These are phyloP conservation scores for Diachasma alloeum DNA, from an alignment of 1,140 invertebrate species.

Conservation along the genomic window DNA sequence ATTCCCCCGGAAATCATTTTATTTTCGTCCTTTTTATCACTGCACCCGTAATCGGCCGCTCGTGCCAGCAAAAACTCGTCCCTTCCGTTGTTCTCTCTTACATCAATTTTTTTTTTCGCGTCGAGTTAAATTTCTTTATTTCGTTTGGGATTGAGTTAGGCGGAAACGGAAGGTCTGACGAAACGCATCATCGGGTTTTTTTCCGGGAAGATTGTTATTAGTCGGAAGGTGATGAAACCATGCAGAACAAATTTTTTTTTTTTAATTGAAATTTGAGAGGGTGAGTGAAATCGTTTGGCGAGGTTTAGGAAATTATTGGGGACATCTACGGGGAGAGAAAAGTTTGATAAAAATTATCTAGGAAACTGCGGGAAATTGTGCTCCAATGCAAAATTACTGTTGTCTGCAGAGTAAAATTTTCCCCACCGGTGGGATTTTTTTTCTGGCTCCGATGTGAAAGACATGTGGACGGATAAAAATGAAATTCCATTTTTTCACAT, in stretches of 20 bases:
- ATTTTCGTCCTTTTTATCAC: conserved; percentile 46
- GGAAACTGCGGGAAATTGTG: no score
- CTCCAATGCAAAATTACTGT: no score
- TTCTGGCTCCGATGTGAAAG: no score
- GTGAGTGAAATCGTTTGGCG: no score
- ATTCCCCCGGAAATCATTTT: conserved; percentile 45
- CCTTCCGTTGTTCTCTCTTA: conserved; percentile 3
- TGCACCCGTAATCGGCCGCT: conserved; percentile 29
- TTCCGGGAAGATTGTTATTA: conserved; percentile 22
- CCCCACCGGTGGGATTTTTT: no score
- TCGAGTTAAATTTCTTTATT: conserved; percentile 1
- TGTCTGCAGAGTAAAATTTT: no score
- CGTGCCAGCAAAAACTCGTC: conserved; percentile 11
- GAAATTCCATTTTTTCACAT: no score
- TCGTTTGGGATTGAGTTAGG: not conserved
- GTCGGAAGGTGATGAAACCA: not conserved
- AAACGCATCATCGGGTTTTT: conserved; percentile 30
- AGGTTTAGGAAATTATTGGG: no score
- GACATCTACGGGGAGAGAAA: no score
- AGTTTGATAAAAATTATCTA: no score
- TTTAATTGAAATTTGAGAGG: no score
- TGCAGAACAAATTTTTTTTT: not conserved
- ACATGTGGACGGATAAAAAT: no score
- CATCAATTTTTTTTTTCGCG: not conserved
- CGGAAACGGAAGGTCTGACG: conserved; percentile 27